Percentiles rank a stretch among this genome's conserved stretches.
Evolutionary conservation across 2,797 vertebrate genomes (phyloP).

Genomic region (Tapera naevia): DNA sequence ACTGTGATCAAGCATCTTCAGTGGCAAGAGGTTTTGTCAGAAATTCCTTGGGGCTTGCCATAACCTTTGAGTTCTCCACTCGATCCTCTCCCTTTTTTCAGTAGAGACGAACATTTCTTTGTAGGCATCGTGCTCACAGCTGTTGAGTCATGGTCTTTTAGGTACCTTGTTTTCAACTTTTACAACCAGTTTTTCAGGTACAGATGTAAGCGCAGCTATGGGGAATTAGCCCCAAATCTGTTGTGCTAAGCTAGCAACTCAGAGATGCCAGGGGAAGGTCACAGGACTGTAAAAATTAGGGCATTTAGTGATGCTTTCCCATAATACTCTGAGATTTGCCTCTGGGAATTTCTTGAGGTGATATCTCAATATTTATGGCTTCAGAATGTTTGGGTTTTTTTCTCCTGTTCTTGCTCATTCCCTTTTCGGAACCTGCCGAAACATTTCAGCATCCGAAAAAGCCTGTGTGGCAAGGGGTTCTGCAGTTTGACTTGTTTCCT

Average conservation of each 20-base stretch:
- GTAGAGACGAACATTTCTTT: background rate
- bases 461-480: background rate
- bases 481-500: background rate
- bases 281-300: background rate
- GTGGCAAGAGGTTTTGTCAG: background rate
- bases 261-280: background rate
- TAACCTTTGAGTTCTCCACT: background rate
- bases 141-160: background rate
- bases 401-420: background rate
- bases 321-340: background rate
- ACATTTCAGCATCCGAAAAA: background rate
- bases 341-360: background rate
- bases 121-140: background rate
- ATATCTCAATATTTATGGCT: background rate
- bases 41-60: background rate
- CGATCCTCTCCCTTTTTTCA: background rate
- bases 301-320: background rate
- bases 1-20: background rate
- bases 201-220: background rate
- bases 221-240: background rate
- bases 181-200: background rate
- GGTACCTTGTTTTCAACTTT: background rate
- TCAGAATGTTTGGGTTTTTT: background rate
- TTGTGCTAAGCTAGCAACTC: background rate
- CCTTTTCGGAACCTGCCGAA: background rate